phyloP scores from a whole-genome alignment of 2,888 invertebrate genomes.

The Oscheius sp. region DNA sequence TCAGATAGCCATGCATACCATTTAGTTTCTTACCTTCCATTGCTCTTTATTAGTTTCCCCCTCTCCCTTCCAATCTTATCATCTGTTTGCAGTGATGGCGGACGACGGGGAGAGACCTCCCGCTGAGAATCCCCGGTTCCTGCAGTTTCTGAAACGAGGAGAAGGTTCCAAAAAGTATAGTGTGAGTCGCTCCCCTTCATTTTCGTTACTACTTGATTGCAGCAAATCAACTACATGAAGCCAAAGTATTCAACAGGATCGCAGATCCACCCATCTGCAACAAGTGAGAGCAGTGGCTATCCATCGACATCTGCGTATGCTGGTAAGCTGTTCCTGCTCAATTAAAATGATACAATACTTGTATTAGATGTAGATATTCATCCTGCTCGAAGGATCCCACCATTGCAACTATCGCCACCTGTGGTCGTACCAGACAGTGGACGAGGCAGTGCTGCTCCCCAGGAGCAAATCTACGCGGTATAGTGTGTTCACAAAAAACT shows the following conservation, averaged over 20 bases:
- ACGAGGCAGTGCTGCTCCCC: conserved; percentile 28
- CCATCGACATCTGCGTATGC: conserved; percentile 3
- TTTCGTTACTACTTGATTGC: neutral
- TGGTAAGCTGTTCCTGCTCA: neutral
- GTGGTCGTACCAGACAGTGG: conserved; percentile 22
- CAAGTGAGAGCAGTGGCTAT: conserved; percentile 1
- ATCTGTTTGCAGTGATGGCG: conserved; percentile 8
- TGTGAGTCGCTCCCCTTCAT: neutral
- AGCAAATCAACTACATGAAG: conserved; percentile 8
- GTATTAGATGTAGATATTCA: neutral
- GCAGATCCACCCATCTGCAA: neutral
- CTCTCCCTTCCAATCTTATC: neutral
- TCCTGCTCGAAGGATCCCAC: neutral
- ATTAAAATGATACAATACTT: neutral
- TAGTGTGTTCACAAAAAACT: too few species aligned
- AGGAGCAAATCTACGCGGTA: conserved; percentile 27
- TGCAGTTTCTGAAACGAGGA: conserved; percentile 16
- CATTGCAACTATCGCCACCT: conserved; percentile 6
- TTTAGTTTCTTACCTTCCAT: neutral
- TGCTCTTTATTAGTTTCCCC: too few species aligned
- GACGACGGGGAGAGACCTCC: conserved; percentile 15
- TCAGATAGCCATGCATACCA: neutral
- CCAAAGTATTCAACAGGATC: neutral
- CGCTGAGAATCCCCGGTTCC: conserved; percentile 11
- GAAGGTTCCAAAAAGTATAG: conserved; percentile 12